Evolutionary conservation across 2,797 vertebrate genomes (phyloP), one percentile per base, ranked within the genome.

Genomic region (Aphelocoma californica): DNA sequence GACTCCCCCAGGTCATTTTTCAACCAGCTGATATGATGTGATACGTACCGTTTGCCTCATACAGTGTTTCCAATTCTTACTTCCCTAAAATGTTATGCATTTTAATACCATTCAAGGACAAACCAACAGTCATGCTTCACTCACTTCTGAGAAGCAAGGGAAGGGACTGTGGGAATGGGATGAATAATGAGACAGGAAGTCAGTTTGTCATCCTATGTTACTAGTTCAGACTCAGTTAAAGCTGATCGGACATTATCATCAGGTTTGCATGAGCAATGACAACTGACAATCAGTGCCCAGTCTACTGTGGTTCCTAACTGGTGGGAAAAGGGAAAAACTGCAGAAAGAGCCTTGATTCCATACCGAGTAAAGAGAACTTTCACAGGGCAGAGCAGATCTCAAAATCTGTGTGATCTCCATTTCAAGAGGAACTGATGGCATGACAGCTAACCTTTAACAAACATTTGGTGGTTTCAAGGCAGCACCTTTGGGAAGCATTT

Each of bases 51-150:
- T 51, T 88, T 57, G 93, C 61, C 61, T 82, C 23, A 14, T 61
- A 48, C 44, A 47, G 26, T 57, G 78, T 67, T 93, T 93, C 65
- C 81, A 86, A 24, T 78, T 81, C 81, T 60, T 80, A 83, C 70
- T 95, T 94, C 69, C 87, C 75, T 90, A 88, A 89, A 92, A 93
- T 2, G 24, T 40, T 47, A 44, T 15, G 40, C 9, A 14, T 90
- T 95, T 93, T 86, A 85, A 91, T 81, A 93, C 74, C 81, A 93
- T 88, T 92, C 81, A 91, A 96, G 81, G 82, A 69, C 86, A 92
- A 89, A 79, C 2, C 42, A 62, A 48, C 5, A 85, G 69, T 83
- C 60, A 75, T 81, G 62, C 75, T 50, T 93, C 58, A 34, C 65
- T 93, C 69, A 50, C 29, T 81, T 85, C 69, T 69, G 65, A 93